phyloP scores from a whole-genome alignment of 2,888 invertebrate species.

The Pristionchus entomophagus region DNA sequence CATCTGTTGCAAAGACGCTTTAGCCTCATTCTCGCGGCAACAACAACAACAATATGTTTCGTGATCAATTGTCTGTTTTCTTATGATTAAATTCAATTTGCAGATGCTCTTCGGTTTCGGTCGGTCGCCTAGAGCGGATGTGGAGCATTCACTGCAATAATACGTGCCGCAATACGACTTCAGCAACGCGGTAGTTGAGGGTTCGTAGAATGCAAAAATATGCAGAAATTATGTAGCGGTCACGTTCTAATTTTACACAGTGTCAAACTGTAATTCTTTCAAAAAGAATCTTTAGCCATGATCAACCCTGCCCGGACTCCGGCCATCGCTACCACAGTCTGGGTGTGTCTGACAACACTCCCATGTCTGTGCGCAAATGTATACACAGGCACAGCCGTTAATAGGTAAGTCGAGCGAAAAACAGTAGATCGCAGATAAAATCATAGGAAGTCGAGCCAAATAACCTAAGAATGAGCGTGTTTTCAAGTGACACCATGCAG shows the following conservation, averaged over 20 bases:
- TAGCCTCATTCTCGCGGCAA: not conserved
- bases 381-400: not conserved
- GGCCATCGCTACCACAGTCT: not conserved
- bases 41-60: not conserved
- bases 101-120: not conserved
- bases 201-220: not conserved
- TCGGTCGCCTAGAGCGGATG: not conserved
- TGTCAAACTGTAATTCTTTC: no score
- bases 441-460: no score
- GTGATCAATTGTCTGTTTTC: not conserved
- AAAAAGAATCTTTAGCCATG: not conserved
- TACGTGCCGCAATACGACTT: conserved; percentile 16
- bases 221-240: no score
- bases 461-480: no score
- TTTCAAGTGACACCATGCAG: no score
- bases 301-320: not conserved
- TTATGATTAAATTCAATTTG: not conserved
- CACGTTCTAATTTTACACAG: no score
- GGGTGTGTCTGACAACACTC: not conserved
- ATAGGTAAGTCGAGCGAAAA: not conserved
- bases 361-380: not conserved
- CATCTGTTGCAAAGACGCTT: not conserved
- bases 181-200: not conserved
- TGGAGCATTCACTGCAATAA: not conserved
- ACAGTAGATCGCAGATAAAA: no score